Evolutionary conservation across 2,113 vertebrate species (phyloP), one percentile per base, ranked within the genome.

Genomic region (Toxotes chatareus): DNA sequence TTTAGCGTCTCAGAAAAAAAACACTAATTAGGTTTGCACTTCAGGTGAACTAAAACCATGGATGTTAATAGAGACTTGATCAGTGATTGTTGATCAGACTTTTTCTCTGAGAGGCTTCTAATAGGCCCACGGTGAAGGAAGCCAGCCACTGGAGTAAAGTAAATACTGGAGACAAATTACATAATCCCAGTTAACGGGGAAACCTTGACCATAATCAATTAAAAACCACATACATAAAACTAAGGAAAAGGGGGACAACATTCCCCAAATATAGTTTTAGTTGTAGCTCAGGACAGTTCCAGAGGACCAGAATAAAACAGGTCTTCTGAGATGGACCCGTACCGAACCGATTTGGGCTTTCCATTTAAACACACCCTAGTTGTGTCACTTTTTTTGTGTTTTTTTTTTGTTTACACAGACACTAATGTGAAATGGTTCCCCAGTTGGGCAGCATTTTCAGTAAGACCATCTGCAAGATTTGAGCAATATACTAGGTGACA

Each of bases 1-100:
- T 79, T 32, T 7, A 76, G 6, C 31, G 34, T 78, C 60, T 67
- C 23, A 61, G 60, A 40, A 44, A 12, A 49, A 49, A 49, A 53
- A 27, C 8, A 7, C 8, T 27, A 17, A 68, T 3, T 7, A 51
- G 27, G 42, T 55, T 21, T 27, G 46, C 2, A 46, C 42, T 42
- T 55, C 42, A 65, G 17, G 19, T 46, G 11, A 66, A 31, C 31
- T 31, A 44, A 10, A 40, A 46, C 4, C 34, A 47, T 23, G 61
- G 13, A 56, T 40, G n/a, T n/a, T 62, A 66, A 74, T 23, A 1
- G 3, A 40, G n/a, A 86, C 69, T 49, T 61, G 75, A 40, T 31
- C 67, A 72, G 16, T 76, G 36, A 59, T 44, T 13, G 49, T 7
- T 59, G 38, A 34, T 60, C 23, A 47, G 36, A 36, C 2, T 38